Evolutionary conservation across 64 coral and sea anemone species (phyloP).

Genomic region (Exaiptasia diaphana): DNA sequence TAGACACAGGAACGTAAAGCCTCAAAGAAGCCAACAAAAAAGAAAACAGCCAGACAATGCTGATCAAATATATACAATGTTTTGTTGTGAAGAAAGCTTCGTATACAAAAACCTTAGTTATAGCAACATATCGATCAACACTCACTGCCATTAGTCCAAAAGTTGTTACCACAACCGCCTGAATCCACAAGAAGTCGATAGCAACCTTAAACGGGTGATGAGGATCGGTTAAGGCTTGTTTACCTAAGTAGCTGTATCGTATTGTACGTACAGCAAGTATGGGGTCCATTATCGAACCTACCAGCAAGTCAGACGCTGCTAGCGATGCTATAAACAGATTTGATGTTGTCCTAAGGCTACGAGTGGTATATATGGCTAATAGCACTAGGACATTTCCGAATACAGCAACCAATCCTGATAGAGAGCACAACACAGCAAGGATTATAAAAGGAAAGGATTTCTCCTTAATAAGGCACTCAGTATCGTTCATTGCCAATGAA

Average conservation of each 20-base stretch:
- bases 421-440: constrained; percentile 42
- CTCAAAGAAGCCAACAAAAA: constrained; percentile 38
- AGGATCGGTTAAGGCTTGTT: not conserved
- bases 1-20: constrained; percentile 26
- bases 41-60: constrained; percentile 53
- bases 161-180: constrained; percentile 43
- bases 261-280: constrained; percentile 2
- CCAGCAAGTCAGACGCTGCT: constrained; percentile 51
- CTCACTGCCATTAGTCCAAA: constrained; percentile 54
- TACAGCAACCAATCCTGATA: constrained; percentile 58
- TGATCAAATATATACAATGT: constrained; percentile 12
- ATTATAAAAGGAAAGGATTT: not conserved
- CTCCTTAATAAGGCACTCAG: not conserved
- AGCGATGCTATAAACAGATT: constrained; percentile 76
- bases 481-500: not conserved
- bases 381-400: constrained; percentile 63
- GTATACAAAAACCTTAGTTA: constrained; percentile 67
- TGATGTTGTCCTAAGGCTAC: constrained; percentile 47
- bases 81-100: constrained; percentile 5
- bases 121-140: constrained; percentile 61
- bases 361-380: constrained; percentile 53
- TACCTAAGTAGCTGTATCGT: constrained; percentile 15
- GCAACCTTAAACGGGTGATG: not conserved
- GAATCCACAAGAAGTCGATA: constrained; percentile 40
- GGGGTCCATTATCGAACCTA: constrained; percentile 52